A percentile compares a stretch with the other conserved stretches of the same genome.
These are phyloP conservation scores for Drosophila kuntzei DNA, from an alignment of 2,888 invertebrate species.

Conservation along the genomic window DNA sequence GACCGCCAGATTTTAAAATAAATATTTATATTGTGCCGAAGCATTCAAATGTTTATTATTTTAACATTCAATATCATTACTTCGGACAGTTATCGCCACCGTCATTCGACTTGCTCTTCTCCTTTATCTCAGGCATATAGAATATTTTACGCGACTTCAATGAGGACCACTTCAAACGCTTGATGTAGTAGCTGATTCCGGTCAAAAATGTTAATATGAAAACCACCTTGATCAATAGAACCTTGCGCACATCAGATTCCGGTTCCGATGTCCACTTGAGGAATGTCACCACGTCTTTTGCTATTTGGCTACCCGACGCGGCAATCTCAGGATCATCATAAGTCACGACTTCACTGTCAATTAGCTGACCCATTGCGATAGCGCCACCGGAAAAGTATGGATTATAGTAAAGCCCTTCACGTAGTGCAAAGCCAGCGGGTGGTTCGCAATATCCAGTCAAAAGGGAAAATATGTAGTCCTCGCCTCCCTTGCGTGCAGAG, in stretches of 20 bases:
- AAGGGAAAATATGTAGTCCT: slow-evolving; percentile 97
- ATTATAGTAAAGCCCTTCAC: slow-evolving; percentile 98
- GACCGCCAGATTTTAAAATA: slow-evolving; percentile 3
- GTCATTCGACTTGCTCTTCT: slow-evolving; percentile 13
- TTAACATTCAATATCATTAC: slow-evolving; percentile 6
- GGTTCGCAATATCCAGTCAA: slow-evolving; percentile 98
- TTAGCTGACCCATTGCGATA: slow-evolving; percentile 96
- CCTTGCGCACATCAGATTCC: slow-evolving; percentile 94
- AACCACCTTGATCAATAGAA: slow-evolving; percentile 91
- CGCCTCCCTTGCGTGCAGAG: slow-evolving; percentile 95
- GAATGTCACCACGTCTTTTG: slow-evolving; percentile 98
- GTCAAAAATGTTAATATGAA: slow-evolving; percentile 89
- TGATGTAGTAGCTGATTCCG: slow-evolving; percentile 90
- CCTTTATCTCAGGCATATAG: slow-evolving; percentile 88
- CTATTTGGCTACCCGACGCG: slow-evolving; percentile 95
- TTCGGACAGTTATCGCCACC: slow-evolving; percentile 7
- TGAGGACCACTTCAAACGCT: slow-evolving; percentile 94
- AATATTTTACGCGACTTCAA: slow-evolving; percentile 94
- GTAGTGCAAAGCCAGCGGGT: slow-evolving; percentile 94
- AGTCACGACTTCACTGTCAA: slow-evolving; percentile 91
- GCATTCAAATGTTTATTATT: slow-evolving; percentile 1
- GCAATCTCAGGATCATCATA: slow-evolving; percentile 95
- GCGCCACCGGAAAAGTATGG: slow-evolving; percentile 99
- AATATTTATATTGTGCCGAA: not conserved
- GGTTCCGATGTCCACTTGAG: slow-evolving; percentile 97